Evolutionary conservation across 1,140 invertebrate genomes (phyloP), one percentile per base, ranked within the genome.

Genomic region (roundworm (Caenorhabditis elegans)): DNA sequence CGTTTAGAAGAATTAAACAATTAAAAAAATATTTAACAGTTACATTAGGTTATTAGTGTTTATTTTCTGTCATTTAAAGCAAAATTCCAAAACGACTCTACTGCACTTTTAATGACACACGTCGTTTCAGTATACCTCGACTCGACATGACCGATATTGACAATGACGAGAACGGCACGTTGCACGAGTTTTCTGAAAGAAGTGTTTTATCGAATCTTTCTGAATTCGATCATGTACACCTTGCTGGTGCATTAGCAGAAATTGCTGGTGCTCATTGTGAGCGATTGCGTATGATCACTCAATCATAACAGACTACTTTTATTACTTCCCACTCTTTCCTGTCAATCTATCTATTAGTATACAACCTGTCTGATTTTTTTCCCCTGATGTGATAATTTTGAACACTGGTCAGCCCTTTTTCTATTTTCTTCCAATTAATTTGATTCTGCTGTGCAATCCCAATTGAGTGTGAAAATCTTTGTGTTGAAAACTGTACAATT

Each of bases 131-230:
- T 70, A 70, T 70, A 19, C 60, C 60, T 11, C 60, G 60, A 2
- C 60, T 70, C 60, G 34, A 70, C 60, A 70, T 70, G 60, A 39
- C 60, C 10, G 60, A 70, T 43, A 39, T 70, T 70, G 60, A 39
- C 31, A 8, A 17, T 43, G 60, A 70, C n/a, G 60, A 70, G 22
- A 55, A 55, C 51, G 22, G 31, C 60, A 70, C 60, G 4, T 70
- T 39, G 34, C 31, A 70, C 60, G 34, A 39, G 13, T n/a, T 22
- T 34, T 39, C 34, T 70, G 60, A 70, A 19, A 39, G 60, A 70
- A 70, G 34, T 39, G 22, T 34, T 70, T 39, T 34, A 39, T 19
- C 60, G n/a, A n/a, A 8, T 24, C 3, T 70, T 70, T 70, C 60
- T 0, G 60, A 70, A 24, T 70, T 34, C 43, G 19, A 70, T 11